Conservation (phyloP, 2,888 invertebrate genomes). For the Hyposoter didymator region DNA sequence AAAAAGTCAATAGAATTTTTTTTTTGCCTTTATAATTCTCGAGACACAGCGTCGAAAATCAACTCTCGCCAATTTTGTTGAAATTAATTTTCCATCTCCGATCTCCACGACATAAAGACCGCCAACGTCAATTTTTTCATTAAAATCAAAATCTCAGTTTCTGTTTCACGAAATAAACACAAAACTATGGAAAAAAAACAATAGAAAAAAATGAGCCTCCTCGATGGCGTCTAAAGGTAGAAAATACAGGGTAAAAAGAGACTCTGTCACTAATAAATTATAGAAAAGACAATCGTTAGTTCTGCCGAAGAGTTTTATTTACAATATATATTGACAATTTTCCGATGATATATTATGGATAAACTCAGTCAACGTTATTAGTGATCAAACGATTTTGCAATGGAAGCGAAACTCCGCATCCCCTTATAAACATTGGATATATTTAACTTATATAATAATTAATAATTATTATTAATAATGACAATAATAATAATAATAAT, state of each 20-base stretch:
- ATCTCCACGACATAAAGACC: no score
- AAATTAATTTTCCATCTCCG: no score
- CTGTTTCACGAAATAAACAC: no score
- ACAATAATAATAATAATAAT: slow-evolving; percentile 42
- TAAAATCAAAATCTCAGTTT: no score
- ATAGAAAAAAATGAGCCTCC: background rate
- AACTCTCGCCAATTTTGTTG: no score
- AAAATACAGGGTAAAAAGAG: background rate
- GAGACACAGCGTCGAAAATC: no score
- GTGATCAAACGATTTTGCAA: slow-evolving; percentile 72
- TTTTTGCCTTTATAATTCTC: no score
- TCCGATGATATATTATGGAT: slow-evolving; percentile 71
- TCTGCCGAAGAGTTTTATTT: slow-evolving; percentile 76
- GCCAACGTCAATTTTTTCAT: no score
- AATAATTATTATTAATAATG: slow-evolving; percentile 42
- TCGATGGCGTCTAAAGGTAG: background rate
- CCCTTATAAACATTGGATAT: slow-evolving; percentile 76
- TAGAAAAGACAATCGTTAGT: slow-evolving; percentile 71
- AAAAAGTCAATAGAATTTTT: no score
- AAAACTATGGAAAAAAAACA: background rate
- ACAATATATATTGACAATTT: slow-evolving; percentile 78
- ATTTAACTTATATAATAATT: slow-evolving; percentile 71
- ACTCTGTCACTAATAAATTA: background rate
- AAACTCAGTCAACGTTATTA: slow-evolving; percentile 76
- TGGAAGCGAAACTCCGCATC: slow-evolving; percentile 68